These are phyloP conservation scores for Dolichotis patagonum DNA, from an alignment of 2,113 vertebrate species.

Conservation along the genomic window DNA sequence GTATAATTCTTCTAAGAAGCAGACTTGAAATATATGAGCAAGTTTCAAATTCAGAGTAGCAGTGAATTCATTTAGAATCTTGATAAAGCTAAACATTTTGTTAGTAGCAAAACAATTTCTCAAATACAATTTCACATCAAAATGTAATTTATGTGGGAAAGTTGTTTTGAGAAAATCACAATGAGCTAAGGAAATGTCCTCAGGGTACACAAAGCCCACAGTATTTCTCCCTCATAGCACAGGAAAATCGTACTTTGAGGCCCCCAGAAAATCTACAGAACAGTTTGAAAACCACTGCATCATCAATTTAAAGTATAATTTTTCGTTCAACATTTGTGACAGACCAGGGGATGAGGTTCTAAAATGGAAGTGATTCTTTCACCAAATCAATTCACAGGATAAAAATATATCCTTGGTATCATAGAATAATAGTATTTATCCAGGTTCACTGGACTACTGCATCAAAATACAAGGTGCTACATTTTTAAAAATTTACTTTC, in stretches of 20 bases:
- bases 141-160: conserved; percentile 19
- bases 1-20: not conserved
- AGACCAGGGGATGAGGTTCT: not conserved
- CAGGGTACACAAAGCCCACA: not conserved
- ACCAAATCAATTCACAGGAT: conserved; percentile 14
- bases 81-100: not conserved
- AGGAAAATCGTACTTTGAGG: not conserved
- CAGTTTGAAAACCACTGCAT: conserved; percentile 31
- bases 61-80: conserved; percentile 31
- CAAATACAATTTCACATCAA: not conserved
- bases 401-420: not conserved
- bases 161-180: not conserved
- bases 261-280: not conserved
- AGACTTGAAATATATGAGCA: not conserved
- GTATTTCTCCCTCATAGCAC: not conserved
- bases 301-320: not conserved
- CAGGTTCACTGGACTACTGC: not conserved
- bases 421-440: not conserved
- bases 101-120: conserved; percentile 14
- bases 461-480: not conserved
- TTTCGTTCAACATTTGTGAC: conserved; percentile 6
- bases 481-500: not conserved
- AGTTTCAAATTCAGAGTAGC: not conserved
- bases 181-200: not conserved
- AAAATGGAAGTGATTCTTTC: not conserved